Conservation (phyloP, 2,888 invertebrate species). For the Notodromas monacha region DNA sequence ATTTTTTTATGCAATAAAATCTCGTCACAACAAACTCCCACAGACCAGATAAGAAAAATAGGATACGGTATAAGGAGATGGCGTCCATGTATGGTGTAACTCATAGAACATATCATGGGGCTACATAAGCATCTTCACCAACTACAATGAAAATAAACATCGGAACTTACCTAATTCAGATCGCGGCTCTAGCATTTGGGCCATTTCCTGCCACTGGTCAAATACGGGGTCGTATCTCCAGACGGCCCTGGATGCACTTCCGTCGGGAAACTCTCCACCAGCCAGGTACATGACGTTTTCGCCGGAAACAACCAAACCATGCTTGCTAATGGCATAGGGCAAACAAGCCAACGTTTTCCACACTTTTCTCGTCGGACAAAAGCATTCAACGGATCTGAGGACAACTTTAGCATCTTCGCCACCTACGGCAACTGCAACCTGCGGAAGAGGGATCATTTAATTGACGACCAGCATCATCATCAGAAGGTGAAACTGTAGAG, state of each 20-base stretch:
- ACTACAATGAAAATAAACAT: too few relatives aligned
- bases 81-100: too few relatives aligned
- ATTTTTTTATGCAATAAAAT: too few relatives aligned
- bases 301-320: slow-evolving; percentile 20
- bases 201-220: slow-evolving; percentile 20
- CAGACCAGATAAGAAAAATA: too few relatives aligned
- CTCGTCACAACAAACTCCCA: too few relatives aligned
- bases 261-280: slow-evolving; percentile 21
- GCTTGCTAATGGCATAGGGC: slow-evolving; percentile 21
- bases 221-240: slow-evolving; percentile 20
- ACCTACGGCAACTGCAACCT: slow-evolving; percentile 20
- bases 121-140: too few relatives aligned
- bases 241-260: slow-evolving; percentile 17
- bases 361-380: slow-evolving; percentile 16
- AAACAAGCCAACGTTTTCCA: slow-evolving; percentile 20
- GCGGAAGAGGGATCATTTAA: slow-evolving; percentile 1
- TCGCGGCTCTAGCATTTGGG: slow-evolving; percentile 18
- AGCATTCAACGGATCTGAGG: slow-evolving; percentile 19
- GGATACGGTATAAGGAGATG: too few relatives aligned
- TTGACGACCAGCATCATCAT: background rate
- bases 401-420: slow-evolving; percentile 22
- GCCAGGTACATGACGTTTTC: slow-evolving; percentile 18
- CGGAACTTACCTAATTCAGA: slow-evolving; percentile 19
- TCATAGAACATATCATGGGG: too few relatives aligned
- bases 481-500: slow-evolving; percentile 10